Evolutionary conservation across 2,888 invertebrate genomes (phyloP), one percentile per base, ranked within the genome.

Genomic region (Xestobium rufovillosum): DNA sequence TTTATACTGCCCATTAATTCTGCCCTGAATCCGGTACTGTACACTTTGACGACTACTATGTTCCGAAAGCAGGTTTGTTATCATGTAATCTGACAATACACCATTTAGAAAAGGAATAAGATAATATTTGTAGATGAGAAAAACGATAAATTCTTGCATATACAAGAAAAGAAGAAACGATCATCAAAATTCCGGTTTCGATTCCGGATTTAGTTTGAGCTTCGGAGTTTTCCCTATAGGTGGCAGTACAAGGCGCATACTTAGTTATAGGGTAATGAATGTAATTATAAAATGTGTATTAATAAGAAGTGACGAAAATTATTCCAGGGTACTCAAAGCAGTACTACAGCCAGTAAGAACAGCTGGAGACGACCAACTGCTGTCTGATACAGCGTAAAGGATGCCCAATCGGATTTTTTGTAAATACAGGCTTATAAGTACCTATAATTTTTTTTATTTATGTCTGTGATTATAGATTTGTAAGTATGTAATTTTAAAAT

Each of bases 1-100:
- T 68, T 76, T 44, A 69, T 76, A 4, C 57, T 77, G 17, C 76
- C 76, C 0, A 75, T 77, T 2, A 76, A 76, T 54, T 75, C 75
- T 2, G 75, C 76, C 0, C 55, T 76, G 4, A 76, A 76, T 60
- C 76, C 76, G 1, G 65, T 76, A n/a, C 61, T 76, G 25, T 76
- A 76, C 53, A 76, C 76, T 0, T 51, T 76, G 29, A 75, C 76
- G 2, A 76, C 76, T 2, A 72, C 72, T 10, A 60, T 73, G 2
- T 76, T 76, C 50, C 73, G 72, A 51, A 74, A 74, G 55, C 75
- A 75, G 58, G 67, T 69, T 46, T 48, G 36, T 41, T 34, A 14
- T 12, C 11, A 14, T 16, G 2, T 31, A 14, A 11, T 14, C 3
- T 14, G 26, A 32, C 6, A 10, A 11, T 3, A n/a, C 4, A 9